A percentile compares a stretch with the other conserved stretches of the same genome.
These are phyloP conservation scores for Staurois parvus DNA, from an alignment of 2,797 vertebrate genomes.

Conservation along the genomic window DNA sequence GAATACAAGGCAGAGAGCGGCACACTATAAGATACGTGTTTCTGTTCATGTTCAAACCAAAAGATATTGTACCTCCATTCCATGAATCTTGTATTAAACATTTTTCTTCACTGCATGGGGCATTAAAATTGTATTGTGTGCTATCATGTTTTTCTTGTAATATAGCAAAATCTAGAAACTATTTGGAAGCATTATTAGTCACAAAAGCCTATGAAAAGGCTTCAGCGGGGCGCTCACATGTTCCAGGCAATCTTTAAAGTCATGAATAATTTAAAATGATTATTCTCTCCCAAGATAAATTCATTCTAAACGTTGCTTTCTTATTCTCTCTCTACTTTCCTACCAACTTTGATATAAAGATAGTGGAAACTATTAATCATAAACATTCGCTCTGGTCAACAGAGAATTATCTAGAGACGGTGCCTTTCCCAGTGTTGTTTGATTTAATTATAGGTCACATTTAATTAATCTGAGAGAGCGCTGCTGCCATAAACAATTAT, in stretches of 20 bases:
- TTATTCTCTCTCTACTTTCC: conserved; percentile 32
- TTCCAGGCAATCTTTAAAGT: conserved; percentile 58
- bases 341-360: conserved; percentile 66
- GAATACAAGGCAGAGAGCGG: conserved; percentile 2
- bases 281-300: conserved; percentile 56
- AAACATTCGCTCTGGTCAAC: conserved; percentile 71
- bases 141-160: conserved; percentile 58
- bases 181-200: conserved; percentile 58
- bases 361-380: conserved; percentile 67
- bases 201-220: conserved; percentile 57
- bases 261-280: conserved; percentile 63
- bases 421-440: conserved; percentile 66
- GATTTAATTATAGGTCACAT: conserved; percentile 73
- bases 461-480: conserved; percentile 73
- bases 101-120: conserved; percentile 54
- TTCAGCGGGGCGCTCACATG: conserved; percentile 55
- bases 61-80: conserved; percentile 41
- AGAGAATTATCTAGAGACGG: conserved; percentile 65
- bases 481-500: conserved; percentile 70
- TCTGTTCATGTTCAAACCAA: conserved; percentile 42
- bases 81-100: conserved; percentile 53
- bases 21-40: conserved; percentile 3
- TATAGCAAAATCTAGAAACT: conserved; percentile 49
- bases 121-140: conserved; percentile 57
- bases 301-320: conserved; percentile 55